Evolutionary conservation across 53 echinoderm and acorn worm species (phyloP), one percentile per base, ranked within the genome.

Genomic region (Temnopleurus reevesii): DNA sequence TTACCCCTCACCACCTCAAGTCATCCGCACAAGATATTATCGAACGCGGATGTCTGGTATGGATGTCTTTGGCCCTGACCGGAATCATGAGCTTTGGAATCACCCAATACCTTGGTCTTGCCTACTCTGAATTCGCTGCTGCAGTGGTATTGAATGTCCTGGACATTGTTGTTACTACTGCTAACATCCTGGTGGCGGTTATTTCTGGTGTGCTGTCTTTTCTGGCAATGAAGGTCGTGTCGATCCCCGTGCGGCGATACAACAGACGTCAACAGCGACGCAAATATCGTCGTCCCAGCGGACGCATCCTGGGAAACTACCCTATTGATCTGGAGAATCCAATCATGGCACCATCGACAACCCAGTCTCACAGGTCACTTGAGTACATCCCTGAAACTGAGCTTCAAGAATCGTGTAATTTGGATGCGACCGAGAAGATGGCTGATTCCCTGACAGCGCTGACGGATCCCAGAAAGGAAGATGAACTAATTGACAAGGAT

Each of bases 121-220:
- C 66, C 2, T 66, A 66, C 66, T 66, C 66, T 38, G 66, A 41
- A n/a, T 66, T n/a, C n/a, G 66, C 66, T 66, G n/a, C 66, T 66
- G 66, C 66, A 66, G 21, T 66, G 6, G 19, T 66, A 36, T 38
- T 66, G 38, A 66, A 66, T 41, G 66, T 38, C 35, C n/a, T 66
- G 66, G 8, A 66, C 66, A 66, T 66, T 66, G 19, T 66, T 27
- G 27, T 66, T 66, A 66, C 66, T 8, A 66, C 66, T 66, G 66
- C 66, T 38, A 66, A 66, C 8, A 21, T 66, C 66, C 35, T 66
- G 5, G 66, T 38, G 0, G 66, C 66, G 41, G 66, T 66, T 4
- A 41, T 36, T 6, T 38, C 66, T 38, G 66, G 66, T 2, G 38
- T 66, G 17, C 66, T 66, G n/a, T 35, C 66, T 41, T 66, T 66